Evolutionary conservation across 2,113 vertebrate species (phyloP).

Genomic region (Steatornis caripensis): DNA sequence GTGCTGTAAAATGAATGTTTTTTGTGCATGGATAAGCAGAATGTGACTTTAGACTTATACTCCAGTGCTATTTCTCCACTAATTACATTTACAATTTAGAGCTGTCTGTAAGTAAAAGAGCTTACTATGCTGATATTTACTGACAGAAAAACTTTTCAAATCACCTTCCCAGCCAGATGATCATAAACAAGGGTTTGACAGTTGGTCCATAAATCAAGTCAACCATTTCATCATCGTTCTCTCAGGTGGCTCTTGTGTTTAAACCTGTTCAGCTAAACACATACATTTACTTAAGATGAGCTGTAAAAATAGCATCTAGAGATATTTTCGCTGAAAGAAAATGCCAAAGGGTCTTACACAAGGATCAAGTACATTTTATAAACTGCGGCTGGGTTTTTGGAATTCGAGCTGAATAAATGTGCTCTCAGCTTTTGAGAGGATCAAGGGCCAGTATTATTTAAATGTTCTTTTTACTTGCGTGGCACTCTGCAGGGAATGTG

Average conservation of each 20-base stretch:
- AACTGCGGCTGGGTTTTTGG: neutral
- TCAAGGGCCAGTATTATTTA: slow-evolving; percentile 51
- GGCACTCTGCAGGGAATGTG: neutral
- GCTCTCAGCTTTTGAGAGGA: slow-evolving; percentile 23
- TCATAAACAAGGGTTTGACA: slow-evolving; percentile 1
- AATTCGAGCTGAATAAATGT: slow-evolving; percentile 27
- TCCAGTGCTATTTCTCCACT: neutral
- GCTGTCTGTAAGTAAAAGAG: neutral
- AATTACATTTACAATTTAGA: neutral
- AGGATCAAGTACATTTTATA: slow-evolving; percentile 15
- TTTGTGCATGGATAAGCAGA: neutral
- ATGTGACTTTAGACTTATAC: neutral
- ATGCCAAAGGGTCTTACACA: slow-evolving; percentile 7
- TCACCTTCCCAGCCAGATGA: slow-evolving; percentile 34
- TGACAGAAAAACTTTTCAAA: slow-evolving; percentile 29
- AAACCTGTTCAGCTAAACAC: slow-evolving; percentile 45
- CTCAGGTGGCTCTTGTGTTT: slow-evolving; percentile 16
- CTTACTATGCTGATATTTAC: slow-evolving; percentile 7
- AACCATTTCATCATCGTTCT: slow-evolving; percentile 35
- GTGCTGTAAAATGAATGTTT: neutral
- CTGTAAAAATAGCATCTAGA: slow-evolving; percentile 50
- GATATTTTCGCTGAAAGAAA: slow-evolving; percentile 16
- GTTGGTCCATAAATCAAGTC: slow-evolving; percentile 39
- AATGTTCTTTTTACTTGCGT: neutral
- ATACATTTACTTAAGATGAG: slow-evolving; percentile 32